A percentile compares a stretch with the other conserved stretches of the same genome.
These are phyloP conservation scores for Portunus trituberculatus DNA, from an alignment of 1,140 invertebrate species.

Conservation along the genomic window DNA sequence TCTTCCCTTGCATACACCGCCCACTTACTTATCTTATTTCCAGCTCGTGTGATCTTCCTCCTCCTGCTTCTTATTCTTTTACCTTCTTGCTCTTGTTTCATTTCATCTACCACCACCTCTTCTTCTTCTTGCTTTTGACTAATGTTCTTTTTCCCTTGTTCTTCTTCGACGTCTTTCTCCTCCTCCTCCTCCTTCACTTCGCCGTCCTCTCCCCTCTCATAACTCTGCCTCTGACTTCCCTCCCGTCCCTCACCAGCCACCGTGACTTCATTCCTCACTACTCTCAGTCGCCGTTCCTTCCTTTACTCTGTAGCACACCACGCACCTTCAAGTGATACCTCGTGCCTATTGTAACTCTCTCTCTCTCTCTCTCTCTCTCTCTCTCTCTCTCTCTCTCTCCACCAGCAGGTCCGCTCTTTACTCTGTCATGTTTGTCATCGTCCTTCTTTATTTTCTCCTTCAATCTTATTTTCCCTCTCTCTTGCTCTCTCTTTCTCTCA, in stretches of 20 bases:
- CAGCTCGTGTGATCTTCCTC: background rate
- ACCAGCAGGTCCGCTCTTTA: background rate
- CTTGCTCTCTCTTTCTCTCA: background rate
- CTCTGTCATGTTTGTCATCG: background rate
- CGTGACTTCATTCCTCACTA: too few relatives aligned
- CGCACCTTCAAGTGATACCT: background rate
- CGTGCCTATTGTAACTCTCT: too few relatives aligned
- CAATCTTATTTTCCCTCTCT: background rate
- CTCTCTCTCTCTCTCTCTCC: background rate
- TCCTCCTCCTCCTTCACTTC: background rate
- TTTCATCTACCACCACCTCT: background rate
- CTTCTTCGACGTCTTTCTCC: background rate
- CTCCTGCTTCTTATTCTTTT: background rate
- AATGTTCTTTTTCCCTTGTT: background rate
- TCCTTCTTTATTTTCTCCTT: background rate
- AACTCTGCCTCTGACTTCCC: background rate
- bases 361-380: too few relatives aligned
- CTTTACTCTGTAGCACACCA: background rate
- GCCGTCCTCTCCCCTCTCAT: background rate
- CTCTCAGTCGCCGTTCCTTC: too few relatives aligned
- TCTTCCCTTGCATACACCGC: background rate
- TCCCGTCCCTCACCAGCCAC: too few relatives aligned
- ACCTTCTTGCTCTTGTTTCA: background rate
- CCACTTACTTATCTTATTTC: background rate
- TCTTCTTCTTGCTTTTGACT: background rate